phyloP scores from a whole-genome alignment of 35 echinoderm and acorn worm species.

The Strongylocentrotus purpuratus region DNA sequence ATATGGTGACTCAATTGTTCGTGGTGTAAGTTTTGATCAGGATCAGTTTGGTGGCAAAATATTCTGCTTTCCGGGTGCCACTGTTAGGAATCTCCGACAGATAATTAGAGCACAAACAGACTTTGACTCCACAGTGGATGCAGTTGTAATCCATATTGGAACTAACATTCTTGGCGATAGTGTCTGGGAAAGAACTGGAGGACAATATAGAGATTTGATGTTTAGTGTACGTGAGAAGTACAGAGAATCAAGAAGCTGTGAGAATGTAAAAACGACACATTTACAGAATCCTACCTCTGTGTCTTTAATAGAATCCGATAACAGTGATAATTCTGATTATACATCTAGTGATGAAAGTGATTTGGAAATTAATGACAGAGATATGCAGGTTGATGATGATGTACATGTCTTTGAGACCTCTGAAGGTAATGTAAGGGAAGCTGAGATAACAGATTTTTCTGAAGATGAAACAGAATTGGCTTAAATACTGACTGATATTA shows the following conservation, averaged over 20 bases:
- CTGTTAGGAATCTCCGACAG: not conserved
- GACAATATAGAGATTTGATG: no score
- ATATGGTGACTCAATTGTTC: not conserved
- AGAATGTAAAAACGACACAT: not conserved
- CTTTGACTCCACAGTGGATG: not conserved
- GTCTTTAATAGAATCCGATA: not conserved
- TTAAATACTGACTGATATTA: not conserved
- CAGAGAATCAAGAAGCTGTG: not conserved
- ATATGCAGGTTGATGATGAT: not conserved
- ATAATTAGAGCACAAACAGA: not conserved
- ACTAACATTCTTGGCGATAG: not conserved
- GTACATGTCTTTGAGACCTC: not conserved
- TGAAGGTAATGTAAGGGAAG: not conserved
- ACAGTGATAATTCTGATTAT: not conserved
- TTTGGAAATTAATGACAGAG: not conserved
- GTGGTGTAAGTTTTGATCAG: not conserved
- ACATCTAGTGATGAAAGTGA: slow-evolving; percentile 13
- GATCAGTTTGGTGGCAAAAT: not conserved
- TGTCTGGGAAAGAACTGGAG: not conserved
- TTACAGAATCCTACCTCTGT: no score
- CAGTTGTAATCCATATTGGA: not conserved
- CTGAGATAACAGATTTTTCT: slow-evolving; percentile 5
- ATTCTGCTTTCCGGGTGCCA: not conserved
- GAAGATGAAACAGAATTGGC: not conserved
- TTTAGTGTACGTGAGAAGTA: no score